Base-by-base conservation (phyloP, 2,888 invertebrate species). In the Gymnocheta viridis region DNA sequence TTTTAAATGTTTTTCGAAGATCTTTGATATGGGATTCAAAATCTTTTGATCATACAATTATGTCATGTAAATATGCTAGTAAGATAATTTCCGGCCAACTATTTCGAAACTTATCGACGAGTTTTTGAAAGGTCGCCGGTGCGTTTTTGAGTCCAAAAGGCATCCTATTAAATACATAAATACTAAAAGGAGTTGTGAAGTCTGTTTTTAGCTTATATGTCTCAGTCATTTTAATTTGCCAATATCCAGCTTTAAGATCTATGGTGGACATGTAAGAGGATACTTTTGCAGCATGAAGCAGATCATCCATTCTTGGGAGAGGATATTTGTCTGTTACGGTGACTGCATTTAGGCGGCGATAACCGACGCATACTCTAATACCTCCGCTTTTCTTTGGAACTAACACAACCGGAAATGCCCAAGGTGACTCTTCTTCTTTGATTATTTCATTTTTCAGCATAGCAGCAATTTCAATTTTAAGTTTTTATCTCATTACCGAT, bases 291-390 rank as follows among this genome's bases (percentile, higher is more conserved):
- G 82, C 86, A 38, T 90, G 89, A 4, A 91, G 56, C 27, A 90
- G 77, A 32, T 92, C 91, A 64, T 92, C 92, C 32, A 91, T 91
- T 7, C 90, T 81, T 3, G 92, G 92, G 10, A 91, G 66, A 0
- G 91, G 91, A 51, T 91, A 92, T 2, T 82, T 78, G 72, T 90
- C 89, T 2, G 87, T 85, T 38, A 69, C 84, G 0, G 89, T 90
- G 14, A 89, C 84, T 0, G 87, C 76, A 60, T 90, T 90, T 0
- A 90, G 70, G 10, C 87, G 86, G 0, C 89, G 77, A 58, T 89
- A 90, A 35, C 89, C 89, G 0, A 89, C 67, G 32, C 88, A 90
- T 24, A 91, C 79, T 10, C 90, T 80, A n/a, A 58, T 6, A 19
- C 35, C 12, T 10, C 49, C 29, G 19, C 1, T 27, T 38, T 85